These are phyloP conservation scores for Paracyclopina nana DNA, from an alignment of 1,140 invertebrate species.

Conservation along the genomic window DNA sequence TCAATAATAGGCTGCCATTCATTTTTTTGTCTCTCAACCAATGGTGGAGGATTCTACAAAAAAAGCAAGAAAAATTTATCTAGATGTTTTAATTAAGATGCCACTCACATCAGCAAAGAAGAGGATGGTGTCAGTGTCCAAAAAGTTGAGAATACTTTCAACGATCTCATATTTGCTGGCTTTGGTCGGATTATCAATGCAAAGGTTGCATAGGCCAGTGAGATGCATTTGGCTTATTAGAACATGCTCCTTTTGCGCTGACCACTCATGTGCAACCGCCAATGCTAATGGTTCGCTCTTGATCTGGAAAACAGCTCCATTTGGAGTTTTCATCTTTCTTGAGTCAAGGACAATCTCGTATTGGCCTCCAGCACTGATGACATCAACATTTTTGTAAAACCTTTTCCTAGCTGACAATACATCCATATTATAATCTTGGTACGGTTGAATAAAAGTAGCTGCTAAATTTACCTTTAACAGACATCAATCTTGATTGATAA, in stretches of 20 bases:
- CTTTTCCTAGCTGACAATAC: constrained; percentile 5
- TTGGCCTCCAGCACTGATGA: not conserved
- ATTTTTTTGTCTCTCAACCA: constrained; percentile 47
- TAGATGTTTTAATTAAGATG: no score
- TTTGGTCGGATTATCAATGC: constrained; percentile 71
- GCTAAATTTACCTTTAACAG: no score
- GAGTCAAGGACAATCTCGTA: not conserved
- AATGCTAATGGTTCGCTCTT: constrained; percentile 64
- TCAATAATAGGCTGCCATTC: constrained; percentile 71
- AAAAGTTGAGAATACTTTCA: constrained; percentile 51
- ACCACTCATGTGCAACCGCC: constrained; percentile 77
- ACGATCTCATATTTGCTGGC: constrained; percentile 51
- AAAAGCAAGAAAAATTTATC: no score
- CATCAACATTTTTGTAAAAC: not conserved
- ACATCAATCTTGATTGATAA: no score
- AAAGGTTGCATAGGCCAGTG: constrained; percentile 69
- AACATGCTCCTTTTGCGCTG: constrained; percentile 54
- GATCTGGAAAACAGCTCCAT: constrained; percentile 40
- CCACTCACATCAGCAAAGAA: constrained; percentile 50
- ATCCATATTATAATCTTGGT: no score
- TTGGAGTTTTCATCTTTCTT: not conserved
- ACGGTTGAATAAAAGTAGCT: no score
- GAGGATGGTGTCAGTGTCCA: constrained; percentile 57
- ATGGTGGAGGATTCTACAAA: no score
- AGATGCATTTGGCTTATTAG: constrained; percentile 64